Evolutionary conservation across 2,888 invertebrate species (phyloP), one percentile per base, ranked within the genome.

Genomic region (Malthinus flaveolus): DNA sequence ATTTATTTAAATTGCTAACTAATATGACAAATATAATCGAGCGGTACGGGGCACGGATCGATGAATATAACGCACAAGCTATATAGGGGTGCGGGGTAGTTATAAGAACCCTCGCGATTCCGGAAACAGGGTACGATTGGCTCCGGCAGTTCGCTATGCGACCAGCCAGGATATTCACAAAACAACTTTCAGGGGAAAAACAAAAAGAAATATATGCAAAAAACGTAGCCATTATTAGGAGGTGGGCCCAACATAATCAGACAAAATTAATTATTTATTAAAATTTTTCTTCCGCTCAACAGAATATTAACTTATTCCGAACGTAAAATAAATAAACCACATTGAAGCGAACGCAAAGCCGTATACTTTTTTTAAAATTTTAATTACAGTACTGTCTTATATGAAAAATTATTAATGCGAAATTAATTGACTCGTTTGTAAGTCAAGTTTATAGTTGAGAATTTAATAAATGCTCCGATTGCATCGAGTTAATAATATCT

Each of bases 11-110:
- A 68, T 68, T 65, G 64, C 65, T 59, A 66, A 66, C 68, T 67
- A 67, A 68, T 68, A 67, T 66, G 68, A 67, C 66, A 67, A 68
- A 67, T 66, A 66, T 66, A 68, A 66, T 68, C 68, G 64, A 66
- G 62, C 64, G 58, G 64, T 65, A 56, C 67, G 59, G 61, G 66
- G 66, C 64, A 66, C 66, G 61, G 65, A 65, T 66, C 66, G 66
- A 67, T 63, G 63, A 56, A 23, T 23, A n/a, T 42, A 42, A 60
- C 63, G 57, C 55, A 49, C 45, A 46, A 64, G 57, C 60, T 60
- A 59, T 59, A 49, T 57, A 50, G 58, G 57, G 55, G 56, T 49
- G 58, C 53, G 59, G 63, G 64, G 62, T 47, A 51, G 46, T 51
- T 50, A 23, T 23, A 56, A 60, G 61, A 60, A 66, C 65, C 66